Evolutionary conservation across 2,888 invertebrate genomes (phyloP), one percentile per base, ranked within the genome.

Genomic region (Eupithecia inturbata): DNA sequence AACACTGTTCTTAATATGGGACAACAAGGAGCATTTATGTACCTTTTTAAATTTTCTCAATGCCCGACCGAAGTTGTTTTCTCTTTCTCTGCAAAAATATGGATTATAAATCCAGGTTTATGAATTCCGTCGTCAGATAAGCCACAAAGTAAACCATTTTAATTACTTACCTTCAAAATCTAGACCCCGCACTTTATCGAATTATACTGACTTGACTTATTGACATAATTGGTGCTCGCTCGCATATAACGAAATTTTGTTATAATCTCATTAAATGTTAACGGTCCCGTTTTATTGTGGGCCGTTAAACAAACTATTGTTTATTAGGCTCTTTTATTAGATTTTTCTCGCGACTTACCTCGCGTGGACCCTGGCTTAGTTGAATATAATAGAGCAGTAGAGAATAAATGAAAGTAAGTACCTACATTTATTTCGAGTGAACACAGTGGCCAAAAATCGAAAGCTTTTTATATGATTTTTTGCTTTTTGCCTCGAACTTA

Each of bases 191-290:
- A 70, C 70, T 72, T 74, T 73, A 78, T 77, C 72, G 57, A 76
- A 79, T 77, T 77, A 76, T 64, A 31, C n/a, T n/a, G n/a, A n/a
- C n/a, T n/a, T n/a, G n/a, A 79, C 74, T 77, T 74, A 70, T 64
- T 76, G 39, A 70, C 68, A 72, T 79, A 78, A 77, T 77, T 78
- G 71, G 73, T 72, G 75, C 68, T 75, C 67, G 67, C 64, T 68
- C 69, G 68, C 70, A 71, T 74, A 71, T 78, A 73, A 69, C 76
- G 62, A 76, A 80, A 82, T 81, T 81, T 76, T 78, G 77, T 75
- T 73, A 77, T 78, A 77, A 78, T 78, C 76, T 77, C 76, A 79
- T 82, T 82, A 81, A 81, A 81, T 81, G 79, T 82, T 78, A 69
- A 73, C 72, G 74, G 71, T 72, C 68, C 53, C 16, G 68, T 76